Conservation (phyloP, 53 echinoderm and acorn worm genomes). For the Zoroaster sp. region DNA sequence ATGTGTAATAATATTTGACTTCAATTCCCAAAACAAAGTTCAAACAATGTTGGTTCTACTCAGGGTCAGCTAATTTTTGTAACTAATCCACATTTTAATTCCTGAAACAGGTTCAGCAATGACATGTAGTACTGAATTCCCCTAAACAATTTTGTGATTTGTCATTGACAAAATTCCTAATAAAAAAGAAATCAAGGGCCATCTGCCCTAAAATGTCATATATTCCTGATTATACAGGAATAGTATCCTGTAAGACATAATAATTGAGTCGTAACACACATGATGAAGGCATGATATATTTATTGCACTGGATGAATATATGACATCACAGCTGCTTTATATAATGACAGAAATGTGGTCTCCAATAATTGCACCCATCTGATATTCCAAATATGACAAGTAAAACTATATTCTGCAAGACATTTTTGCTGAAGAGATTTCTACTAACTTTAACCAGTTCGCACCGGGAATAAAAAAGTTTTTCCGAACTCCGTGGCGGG, state of each 20-base stretch:
- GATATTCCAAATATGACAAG: too few relatives aligned
- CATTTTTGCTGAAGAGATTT: too few relatives aligned
- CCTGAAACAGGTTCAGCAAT: not conserved
- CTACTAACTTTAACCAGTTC: too few relatives aligned
- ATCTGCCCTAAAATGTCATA: not conserved
- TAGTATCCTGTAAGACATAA: not conserved
- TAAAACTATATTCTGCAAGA: not conserved
- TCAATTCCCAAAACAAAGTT: not conserved
- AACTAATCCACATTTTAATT: not conserved
- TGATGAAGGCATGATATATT: not conserved
- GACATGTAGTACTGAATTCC: not conserved
- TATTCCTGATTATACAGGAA: not conserved
- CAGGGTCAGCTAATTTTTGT: not conserved
- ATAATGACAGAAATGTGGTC: not conserved
- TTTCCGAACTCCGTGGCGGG: not conserved
- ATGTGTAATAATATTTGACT: not conserved
- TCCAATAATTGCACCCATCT: not conserved
- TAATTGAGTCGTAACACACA: not conserved
- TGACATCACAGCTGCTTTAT: not conserved
- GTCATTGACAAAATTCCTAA: not conserved
- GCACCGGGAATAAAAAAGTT: not conserved
- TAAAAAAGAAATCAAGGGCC: not conserved
- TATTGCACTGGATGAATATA: not conserved
- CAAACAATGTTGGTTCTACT: not conserved
- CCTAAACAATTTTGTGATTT: not conserved